Evolutionary conservation across 2,113 vertebrate species (phyloP).

Genomic region (Cryptomyrus ogoouensis): DNA sequence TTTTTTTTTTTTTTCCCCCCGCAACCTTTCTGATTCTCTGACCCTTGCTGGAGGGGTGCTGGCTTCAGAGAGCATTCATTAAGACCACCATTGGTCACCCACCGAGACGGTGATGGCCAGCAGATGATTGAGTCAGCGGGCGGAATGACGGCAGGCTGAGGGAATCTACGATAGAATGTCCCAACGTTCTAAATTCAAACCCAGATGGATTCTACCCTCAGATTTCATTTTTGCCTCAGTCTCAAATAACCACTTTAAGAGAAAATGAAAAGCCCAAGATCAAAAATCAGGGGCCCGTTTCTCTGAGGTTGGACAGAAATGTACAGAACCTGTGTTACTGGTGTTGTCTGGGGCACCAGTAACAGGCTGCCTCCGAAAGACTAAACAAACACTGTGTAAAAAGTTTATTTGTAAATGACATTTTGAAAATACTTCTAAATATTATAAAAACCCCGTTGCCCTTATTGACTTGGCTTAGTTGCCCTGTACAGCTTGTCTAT

Average conservation of each 20-base stretch:
- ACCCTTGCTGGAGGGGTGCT: neutral
- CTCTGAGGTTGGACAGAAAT: neutral
- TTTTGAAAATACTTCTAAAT: neutral
- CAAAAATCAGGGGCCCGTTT: neutral
- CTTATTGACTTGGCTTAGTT: neutral
- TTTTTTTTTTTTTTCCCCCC: neutral
- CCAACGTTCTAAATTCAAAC: constrained; percentile 4
- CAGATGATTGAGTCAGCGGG: constrained; percentile 17
- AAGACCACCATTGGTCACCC: constrained; percentile 8
- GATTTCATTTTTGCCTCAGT: constrained; percentile 15
- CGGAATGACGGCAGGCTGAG: neutral
- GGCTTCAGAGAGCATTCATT: constrained; percentile 5
- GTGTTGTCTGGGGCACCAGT: neutral
- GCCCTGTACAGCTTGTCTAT: neutral
- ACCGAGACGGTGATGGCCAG: constrained; percentile 9
- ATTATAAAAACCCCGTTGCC: neutral
- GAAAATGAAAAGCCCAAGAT: constrained; percentile 5
- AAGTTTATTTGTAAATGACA: neutral
- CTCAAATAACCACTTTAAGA: constrained; percentile 18
- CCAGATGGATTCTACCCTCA: constrained; percentile 15
- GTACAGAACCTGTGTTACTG: neutral
- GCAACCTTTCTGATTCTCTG: neutral
- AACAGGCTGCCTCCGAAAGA: neutral
- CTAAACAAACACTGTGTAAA: neutral
- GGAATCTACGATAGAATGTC: constrained; percentile 15